phyloP scores from a whole-genome alignment of 2,888 invertebrate species.

The Drosophila percnosoma region DNA sequence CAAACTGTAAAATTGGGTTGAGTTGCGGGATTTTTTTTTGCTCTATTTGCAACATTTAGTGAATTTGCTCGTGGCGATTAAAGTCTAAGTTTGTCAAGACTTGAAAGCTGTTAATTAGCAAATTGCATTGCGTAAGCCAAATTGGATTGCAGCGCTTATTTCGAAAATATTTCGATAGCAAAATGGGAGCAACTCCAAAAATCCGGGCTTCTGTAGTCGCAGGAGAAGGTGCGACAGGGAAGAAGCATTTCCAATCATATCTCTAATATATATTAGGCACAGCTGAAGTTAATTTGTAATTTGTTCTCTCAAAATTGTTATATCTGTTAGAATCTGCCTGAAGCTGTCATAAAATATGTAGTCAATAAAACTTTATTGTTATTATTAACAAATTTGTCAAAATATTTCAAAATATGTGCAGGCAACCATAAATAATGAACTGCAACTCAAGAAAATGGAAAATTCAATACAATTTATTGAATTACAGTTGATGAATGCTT shows the following conservation, averaged over 20 bases:
- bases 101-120: slow-evolving; percentile 12
- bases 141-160: neutral
- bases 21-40: slow-evolving; percentile 5
- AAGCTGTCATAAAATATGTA: slow-evolving; percentile 17
- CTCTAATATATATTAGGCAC: neutral
- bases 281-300: neutral
- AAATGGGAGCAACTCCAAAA: neutral
- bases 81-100: neutral
- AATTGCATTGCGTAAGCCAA: slow-evolving; percentile 9
- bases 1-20: slow-evolving; percentile 31
- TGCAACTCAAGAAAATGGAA: neutral
- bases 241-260: neutral
- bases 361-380: slow-evolving; percentile 38
- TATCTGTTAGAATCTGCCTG: neutral
- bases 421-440: slow-evolving; percentile 28
- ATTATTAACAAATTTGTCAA: slow-evolving; percentile 40
- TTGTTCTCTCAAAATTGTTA: neutral
- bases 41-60: neutral
- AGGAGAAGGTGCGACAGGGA: neutral
- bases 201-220: accelerated
- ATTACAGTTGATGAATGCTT: slow-evolving; percentile 42
- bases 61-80: neutral
- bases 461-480: slow-evolving; percentile 42
- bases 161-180: neutral
- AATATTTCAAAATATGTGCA: slow-evolving; percentile 7